A percentile compares a stretch with the other conserved stretches of the same genome.
These are phyloP conservation scores for Drosophila athabasca DNA, from an alignment of 1,140 invertebrate species.

Conservation along the genomic window DNA sequence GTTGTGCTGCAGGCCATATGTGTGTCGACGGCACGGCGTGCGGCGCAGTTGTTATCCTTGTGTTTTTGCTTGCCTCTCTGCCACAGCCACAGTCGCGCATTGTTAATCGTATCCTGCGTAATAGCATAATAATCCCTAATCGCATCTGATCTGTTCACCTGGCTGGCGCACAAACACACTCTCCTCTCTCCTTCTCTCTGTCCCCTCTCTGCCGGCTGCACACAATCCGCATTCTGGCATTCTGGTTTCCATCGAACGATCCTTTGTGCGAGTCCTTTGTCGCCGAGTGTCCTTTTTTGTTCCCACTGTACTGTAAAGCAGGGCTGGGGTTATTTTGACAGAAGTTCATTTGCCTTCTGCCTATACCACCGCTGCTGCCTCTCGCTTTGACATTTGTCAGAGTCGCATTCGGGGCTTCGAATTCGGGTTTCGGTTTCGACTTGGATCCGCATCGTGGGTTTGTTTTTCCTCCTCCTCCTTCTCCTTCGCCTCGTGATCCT, in stretches of 20 bases:
- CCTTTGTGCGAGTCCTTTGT: slow-evolving; percentile 66
- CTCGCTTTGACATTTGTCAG: slow-evolving; percentile 57
- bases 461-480: slow-evolving; percentile 12
- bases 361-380: slow-evolving; percentile 14
- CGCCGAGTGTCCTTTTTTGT: slow-evolving; percentile 48
- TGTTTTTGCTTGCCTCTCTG: background rate
- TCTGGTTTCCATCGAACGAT: slow-evolving; percentile 59
- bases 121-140: slow-evolving; percentile 83
- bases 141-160: slow-evolving; percentile 81
- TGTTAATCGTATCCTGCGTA: slow-evolving; percentile 82
- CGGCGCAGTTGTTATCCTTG: slow-evolving; percentile 73
- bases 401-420: slow-evolving; percentile 21
- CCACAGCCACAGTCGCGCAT: slow-evolving; percentile 37
- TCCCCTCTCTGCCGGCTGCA: slow-evolving; percentile 60
- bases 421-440: slow-evolving; percentile 16
- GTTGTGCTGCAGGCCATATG: slow-evolving; percentile 59
- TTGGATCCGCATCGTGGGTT: background rate
- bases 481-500: no score
- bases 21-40: slow-evolving; percentile 67
- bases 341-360: slow-evolving; percentile 80
- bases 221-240: slow-evolving; percentile 38
- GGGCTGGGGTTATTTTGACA: slow-evolving; percentile 80
- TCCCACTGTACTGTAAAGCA: slow-evolving; percentile 19
- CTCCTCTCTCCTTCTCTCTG: slow-evolving; percentile 1
- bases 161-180: slow-evolving; percentile 49